phyloP scores from a whole-genome alignment of 2,888 invertebrate species.

The Drosophila atripex region DNA sequence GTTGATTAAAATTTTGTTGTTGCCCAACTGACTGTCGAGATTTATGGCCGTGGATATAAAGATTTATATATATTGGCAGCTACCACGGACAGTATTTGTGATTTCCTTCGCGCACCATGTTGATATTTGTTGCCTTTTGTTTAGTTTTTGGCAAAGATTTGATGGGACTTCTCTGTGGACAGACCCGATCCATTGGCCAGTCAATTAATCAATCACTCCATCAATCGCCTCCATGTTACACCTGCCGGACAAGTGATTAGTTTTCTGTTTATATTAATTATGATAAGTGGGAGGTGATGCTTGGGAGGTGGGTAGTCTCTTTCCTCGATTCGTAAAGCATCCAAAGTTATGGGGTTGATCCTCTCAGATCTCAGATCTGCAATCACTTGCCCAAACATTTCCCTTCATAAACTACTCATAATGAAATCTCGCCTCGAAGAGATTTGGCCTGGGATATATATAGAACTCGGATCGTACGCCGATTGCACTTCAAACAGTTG shows the following conservation, averaged over 20 bases:
- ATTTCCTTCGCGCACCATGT: conserved; percentile 65
- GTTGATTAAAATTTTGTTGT: conserved; percentile 71
- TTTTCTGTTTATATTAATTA: not conserved
- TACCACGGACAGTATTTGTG: conserved; percentile 33
- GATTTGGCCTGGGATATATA: conserved; percentile 7
- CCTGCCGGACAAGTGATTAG: conserved; percentile 8
- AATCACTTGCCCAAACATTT: conserved; percentile 39
- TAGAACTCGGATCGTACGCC: conserved; percentile 58
- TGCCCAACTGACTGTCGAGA: conserved; percentile 38
- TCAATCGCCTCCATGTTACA: conserved; percentile 21
- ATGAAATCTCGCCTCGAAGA: not conserved
- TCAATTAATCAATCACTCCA: conserved; percentile 64
- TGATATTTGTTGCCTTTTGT: conserved; percentile 27
- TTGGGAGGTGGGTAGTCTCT: not conserved
- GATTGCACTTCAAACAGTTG: conserved; percentile 81
- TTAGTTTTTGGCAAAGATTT: conserved; percentile 35
- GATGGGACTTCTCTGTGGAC: conserved; percentile 45
- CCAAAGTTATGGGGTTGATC: conserved; percentile 1
- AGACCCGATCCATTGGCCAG: conserved; percentile 53
- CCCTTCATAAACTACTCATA: conserved; percentile 37
- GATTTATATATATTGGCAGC: conserved; percentile 20
- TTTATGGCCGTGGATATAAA: conserved; percentile 54
- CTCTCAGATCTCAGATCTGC: conserved; percentile 41
- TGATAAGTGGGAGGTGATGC: not conserved
- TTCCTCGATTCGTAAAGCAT: not conserved